phyloP scores from a whole-genome alignment of 2,888 invertebrate species.

The Sphaeridia pumilis region DNA sequence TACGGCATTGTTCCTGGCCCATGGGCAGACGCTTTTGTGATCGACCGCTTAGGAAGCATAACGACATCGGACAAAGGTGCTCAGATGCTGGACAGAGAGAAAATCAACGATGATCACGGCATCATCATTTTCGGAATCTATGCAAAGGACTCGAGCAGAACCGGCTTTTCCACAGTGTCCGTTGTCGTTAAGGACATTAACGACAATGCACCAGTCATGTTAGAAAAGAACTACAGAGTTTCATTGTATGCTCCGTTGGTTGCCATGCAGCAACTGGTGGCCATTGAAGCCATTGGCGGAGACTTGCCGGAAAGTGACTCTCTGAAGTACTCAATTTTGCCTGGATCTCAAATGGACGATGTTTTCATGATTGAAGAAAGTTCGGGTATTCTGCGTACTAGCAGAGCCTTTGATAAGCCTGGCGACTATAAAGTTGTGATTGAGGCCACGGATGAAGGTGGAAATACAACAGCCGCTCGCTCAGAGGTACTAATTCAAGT shows the following conservation, averaged over 20 bases:
- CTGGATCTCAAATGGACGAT: conserved; percentile 56
- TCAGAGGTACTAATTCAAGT: conserved; percentile 26
- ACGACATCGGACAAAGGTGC: conserved; percentile 52
- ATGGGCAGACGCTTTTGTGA: conserved; percentile 58
- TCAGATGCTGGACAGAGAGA: conserved; percentile 66
- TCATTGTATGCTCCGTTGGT: conserved; percentile 64
- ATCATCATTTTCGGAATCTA: conserved; percentile 13
- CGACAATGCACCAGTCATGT: conserved; percentile 53
- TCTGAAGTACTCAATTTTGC: conserved; percentile 59
- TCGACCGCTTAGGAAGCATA: conserved; percentile 53
- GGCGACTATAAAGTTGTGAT: conserved; percentile 51
- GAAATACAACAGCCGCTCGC: neutral
- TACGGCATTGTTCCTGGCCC: conserved; percentile 41
- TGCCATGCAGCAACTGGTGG: conserved; percentile 69
- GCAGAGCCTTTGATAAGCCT: conserved; percentile 55
- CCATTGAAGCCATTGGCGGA: conserved; percentile 64
- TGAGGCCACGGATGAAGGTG: conserved; percentile 59
- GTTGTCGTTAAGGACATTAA: conserved; percentile 23
- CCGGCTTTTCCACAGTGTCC: conserved; percentile 19
- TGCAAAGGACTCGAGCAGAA: conserved; percentile 24
- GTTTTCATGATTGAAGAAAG: conserved; percentile 62
- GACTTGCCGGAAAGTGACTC: conserved; percentile 68
- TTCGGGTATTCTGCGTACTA: conserved; percentile 68
- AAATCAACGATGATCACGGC: conserved; percentile 27
- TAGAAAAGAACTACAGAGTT: conserved; percentile 60